Evolutionary conservation across 2,113 vertebrate species (phyloP), one percentile per base, ranked within the genome.

Genomic region (Macquaria australasica): DNA sequence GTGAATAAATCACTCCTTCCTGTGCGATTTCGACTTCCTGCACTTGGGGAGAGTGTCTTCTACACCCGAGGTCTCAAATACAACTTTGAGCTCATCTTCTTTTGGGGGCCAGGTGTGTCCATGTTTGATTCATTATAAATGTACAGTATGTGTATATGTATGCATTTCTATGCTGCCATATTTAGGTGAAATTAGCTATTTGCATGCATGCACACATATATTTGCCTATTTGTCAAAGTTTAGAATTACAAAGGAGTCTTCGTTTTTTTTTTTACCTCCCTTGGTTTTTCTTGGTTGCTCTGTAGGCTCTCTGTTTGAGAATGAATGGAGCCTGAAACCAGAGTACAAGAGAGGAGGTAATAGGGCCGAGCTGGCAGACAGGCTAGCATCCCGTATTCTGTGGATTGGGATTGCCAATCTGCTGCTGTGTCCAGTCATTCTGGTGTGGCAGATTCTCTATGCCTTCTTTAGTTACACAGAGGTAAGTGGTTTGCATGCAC

Each of bases 71-170:
- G 98, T 53, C 98, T 99, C 87, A 99, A 99, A 93, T 99, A 99
- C 95, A 99, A 99, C 95, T 99, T 99, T 0, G 98, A 99, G 94
- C 96, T 99, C 67, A 99, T 99, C 92, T 99, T 99, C 86, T 99
- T 99, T 90, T 99, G 98, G 98, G 98, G 98, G 0, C 98, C 98
- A 0, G 98, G 98, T 95, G 39, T 62, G 87, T 91, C 50, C 63
- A 15, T 73, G 37, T 51, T 37, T 7, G 3, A 74, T 81, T 79
- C 2, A 23, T 62, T 74, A 21, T 56, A 34, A 11, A 21, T 41
- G 16, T 14, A 58, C 28, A 18, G 0, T 18, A 6, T 59, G 8
- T 62, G 8, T 51, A 8, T 77, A 20, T 62, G 8, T 51, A 8
- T 77, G 20, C 20, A 50, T 59, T 64, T 28, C 10, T 56, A 2